phyloP scores from a whole-genome alignment of 2,797 vertebrate species.

The Liasis olivaceus region DNA sequence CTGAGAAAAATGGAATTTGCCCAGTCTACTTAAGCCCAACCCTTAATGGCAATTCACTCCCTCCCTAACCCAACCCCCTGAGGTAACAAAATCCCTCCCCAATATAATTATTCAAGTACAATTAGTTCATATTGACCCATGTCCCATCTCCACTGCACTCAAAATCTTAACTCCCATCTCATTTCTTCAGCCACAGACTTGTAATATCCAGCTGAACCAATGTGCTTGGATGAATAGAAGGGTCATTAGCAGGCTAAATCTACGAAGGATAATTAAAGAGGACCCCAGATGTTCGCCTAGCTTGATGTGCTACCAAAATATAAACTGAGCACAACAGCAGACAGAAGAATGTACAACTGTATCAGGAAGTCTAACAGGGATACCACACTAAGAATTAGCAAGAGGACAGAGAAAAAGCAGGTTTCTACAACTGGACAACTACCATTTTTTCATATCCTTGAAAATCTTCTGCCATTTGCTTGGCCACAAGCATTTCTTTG shows the following conservation, averaged over 20 bases:
- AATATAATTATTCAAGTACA: conserved; percentile 37
- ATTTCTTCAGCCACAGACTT: neutral
- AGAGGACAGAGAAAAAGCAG: neutral
- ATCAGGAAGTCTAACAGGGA: neutral
- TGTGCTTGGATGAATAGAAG: neutral
- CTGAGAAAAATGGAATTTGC: neutral
- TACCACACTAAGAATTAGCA: neutral
- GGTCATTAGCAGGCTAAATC: neutral
- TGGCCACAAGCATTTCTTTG: neutral
- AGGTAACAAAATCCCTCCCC: conserved; percentile 24
- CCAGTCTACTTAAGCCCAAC: neutral
- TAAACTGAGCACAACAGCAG: no score
- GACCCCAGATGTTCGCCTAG: neutral
- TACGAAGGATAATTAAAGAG: neutral
- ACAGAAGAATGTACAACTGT: neutral
- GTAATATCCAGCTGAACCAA: neutral
- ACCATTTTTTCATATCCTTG: neutral
- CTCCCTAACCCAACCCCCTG: conserved; percentile 9
- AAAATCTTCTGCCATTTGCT: neutral
- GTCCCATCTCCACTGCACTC: neutral
- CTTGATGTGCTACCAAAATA: neutral
- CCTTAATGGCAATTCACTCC: neutral
- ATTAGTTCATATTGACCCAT: neutral
- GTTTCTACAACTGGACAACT: neutral
- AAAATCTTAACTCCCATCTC: no score